Evolutionary conservation across 2,888 invertebrate genomes (phyloP).

Genomic region (Drosophila ustulata): DNA sequence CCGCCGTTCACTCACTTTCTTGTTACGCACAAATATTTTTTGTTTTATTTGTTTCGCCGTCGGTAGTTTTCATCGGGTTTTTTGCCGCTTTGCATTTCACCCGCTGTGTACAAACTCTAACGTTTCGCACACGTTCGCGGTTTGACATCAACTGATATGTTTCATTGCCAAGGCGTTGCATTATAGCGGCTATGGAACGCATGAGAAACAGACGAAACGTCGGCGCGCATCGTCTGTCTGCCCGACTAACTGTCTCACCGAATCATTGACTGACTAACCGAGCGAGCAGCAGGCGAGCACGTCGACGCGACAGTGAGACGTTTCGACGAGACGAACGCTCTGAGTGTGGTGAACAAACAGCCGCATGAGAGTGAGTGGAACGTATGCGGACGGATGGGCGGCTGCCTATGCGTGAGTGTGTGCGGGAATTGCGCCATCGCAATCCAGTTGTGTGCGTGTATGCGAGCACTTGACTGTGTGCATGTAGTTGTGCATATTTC

Average conservation of each 20-base stretch:
- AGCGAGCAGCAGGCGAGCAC: not conserved
- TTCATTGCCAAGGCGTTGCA: constrained; percentile 60
- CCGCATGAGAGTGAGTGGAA: constrained; percentile 31
- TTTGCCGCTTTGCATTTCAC: constrained; percentile 20
- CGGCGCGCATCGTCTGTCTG: constrained; percentile 22
- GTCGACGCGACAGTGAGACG: constrained; percentile 42
- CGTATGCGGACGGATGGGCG: constrained; percentile 25
- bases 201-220: constrained; percentile 46
- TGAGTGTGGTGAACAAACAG: constrained; percentile 67
- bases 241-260: constrained; percentile 22
- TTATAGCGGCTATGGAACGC: constrained; percentile 46
- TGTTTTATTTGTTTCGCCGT: constrained; percentile 58
- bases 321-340: constrained; percentile 54
- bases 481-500: constrained; percentile 57
- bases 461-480: constrained; percentile 35
- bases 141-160: constrained; percentile 55
- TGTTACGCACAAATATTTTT: constrained; percentile 42
- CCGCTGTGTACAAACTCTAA: not conserved
- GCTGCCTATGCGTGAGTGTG: constrained; percentile 31
- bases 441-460: constrained; percentile 21
- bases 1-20: constrained; percentile 44
- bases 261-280: constrained; percentile 14
- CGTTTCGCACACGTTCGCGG: constrained; percentile 39
- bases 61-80: constrained; percentile 60
- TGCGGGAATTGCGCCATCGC: constrained; percentile 51